A percentile compares a stretch with the other conserved stretches of the same genome.
phyloP scores from a whole-genome alignment of 2,888 invertebrate species.

The Acleris cristana region DNA sequence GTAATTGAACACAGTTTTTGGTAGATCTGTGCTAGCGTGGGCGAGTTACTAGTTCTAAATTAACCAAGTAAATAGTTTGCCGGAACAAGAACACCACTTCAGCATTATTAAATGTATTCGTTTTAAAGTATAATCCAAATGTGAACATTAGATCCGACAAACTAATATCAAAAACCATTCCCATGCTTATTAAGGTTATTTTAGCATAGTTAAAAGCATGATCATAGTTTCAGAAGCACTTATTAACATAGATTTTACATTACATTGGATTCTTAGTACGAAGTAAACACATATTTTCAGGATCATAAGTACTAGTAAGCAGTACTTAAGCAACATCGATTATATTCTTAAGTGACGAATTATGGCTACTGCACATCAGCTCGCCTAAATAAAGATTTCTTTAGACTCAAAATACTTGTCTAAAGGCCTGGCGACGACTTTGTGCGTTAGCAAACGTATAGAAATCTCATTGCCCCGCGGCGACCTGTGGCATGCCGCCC shows the following conservation, averaged over 20 bases:
- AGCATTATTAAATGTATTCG: neutral
- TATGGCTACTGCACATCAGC: too few relatives aligned
- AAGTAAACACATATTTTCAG: conserved; percentile 10
- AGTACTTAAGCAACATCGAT: neutral
- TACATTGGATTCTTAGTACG: neutral
- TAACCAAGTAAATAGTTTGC: conserved; percentile 39
- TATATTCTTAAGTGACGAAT: neutral
- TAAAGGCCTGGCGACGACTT: too few relatives aligned
- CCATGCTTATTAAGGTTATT: neutral
- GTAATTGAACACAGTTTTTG: conserved; percentile 69
- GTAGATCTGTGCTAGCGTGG: conserved; percentile 63
- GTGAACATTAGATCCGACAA: conserved; percentile 1
- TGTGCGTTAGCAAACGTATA: too few relatives aligned
- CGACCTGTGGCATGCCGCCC: too few relatives aligned
- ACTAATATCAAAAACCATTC: conserved; percentile 3
- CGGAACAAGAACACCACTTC: neutral
- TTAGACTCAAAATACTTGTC: too few relatives aligned
- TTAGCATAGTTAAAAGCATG: neutral
- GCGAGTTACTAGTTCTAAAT: conserved; percentile 58
- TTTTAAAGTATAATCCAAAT: neutral
- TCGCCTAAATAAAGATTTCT: too few relatives aligned
- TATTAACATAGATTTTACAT: neutral
- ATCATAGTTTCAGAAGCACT: neutral
- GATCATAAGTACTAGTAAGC: neutral
- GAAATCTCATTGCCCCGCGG: too few relatives aligned